These are phyloP conservation scores for Poeciliopsis retropinna DNA, from an alignment of 2,113 vertebrate species.

Conservation along the genomic window DNA sequence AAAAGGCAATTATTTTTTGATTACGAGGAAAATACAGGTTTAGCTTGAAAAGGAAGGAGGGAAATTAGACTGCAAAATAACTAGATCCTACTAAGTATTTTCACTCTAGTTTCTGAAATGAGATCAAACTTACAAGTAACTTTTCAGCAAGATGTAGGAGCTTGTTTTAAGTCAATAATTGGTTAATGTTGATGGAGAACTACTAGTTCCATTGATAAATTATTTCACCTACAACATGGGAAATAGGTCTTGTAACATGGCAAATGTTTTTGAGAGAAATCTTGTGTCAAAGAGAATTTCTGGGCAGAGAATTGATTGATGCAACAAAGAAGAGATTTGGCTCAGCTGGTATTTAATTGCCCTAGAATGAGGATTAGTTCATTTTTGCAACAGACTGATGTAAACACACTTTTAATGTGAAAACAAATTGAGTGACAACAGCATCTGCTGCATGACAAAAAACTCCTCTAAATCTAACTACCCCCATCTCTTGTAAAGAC, in stretches of 20 bases:
- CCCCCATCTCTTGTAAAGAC: slow-evolving; percentile 4
- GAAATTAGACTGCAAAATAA: neutral
- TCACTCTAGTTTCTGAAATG: too few species aligned
- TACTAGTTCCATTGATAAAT: too few species aligned
- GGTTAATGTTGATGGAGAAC: too few species aligned
- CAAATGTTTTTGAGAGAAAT: neutral
- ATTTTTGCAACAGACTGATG: slow-evolving; percentile 18
- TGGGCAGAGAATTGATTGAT: neutral
- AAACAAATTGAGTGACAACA: slow-evolving; percentile 69
- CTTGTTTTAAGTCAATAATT: too few species aligned
- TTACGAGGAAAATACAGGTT: neutral
- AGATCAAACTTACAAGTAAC: too few species aligned
- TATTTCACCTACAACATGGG: too few species aligned
- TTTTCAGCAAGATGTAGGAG: too few species aligned
- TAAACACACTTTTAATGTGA: slow-evolving; percentile 38
- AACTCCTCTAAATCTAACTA: slow-evolving; percentile 44
- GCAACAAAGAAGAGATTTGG: neutral
- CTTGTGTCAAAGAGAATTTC: neutral
- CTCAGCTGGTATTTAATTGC: neutral
- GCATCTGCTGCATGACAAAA: slow-evolving; percentile 80
- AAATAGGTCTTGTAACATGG: too few species aligned
- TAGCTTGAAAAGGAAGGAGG: neutral
- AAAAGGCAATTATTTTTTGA: neutral
- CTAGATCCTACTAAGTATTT: too few species aligned
- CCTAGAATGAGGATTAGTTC: slow-evolving; percentile 12